These are phyloP conservation scores for Melanotaenia maccullochi DNA, from an alignment of 2,797 vertebrate genomes.

Conservation along the genomic window DNA sequence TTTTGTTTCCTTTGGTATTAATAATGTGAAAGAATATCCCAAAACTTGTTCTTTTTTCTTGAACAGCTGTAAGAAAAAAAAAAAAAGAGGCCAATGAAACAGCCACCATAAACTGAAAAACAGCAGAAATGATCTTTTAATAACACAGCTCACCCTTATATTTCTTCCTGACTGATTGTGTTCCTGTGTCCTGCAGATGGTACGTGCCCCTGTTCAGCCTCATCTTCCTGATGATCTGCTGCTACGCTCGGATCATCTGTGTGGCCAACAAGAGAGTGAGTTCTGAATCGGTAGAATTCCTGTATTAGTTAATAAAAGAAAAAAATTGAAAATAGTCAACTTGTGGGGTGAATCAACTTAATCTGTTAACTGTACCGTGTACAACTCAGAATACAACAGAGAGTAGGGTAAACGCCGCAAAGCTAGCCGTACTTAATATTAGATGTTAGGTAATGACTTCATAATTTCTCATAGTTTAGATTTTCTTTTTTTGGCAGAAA, in stretches of 20 bases:
- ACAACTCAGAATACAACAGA: background rate
- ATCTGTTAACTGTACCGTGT: background rate
- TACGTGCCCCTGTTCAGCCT: constrained; percentile 86
- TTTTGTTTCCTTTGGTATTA: constrained; percentile 5
- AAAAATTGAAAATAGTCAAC: background rate
- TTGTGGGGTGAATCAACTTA: background rate
- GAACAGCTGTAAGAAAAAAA: background rate
- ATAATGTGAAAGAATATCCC: background rate
- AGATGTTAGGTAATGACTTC: background rate
- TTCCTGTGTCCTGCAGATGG: constrained; percentile 77
- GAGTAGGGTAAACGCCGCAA: background rate
- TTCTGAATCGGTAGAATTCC: constrained; percentile 20
- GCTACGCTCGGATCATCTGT: constrained; percentile 87
- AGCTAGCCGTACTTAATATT: background rate
- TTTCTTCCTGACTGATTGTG: constrained; percentile 15
- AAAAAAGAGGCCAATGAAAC: constrained; percentile 3
- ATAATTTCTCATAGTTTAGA: background rate
- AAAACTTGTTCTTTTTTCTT: background rate
- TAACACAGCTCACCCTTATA: constrained; percentile 13
- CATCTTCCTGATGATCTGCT: constrained; percentile 88
- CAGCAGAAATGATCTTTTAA: constrained; percentile 16
- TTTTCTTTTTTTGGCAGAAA: background rate
- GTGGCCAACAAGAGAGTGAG: constrained; percentile 85
- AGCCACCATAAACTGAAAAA: background rate
- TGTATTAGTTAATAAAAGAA: background rate